phyloP scores from a whole-genome alignment of 2,797 vertebrate genomes.

The Mormyrus proboscirostris region DNA sequence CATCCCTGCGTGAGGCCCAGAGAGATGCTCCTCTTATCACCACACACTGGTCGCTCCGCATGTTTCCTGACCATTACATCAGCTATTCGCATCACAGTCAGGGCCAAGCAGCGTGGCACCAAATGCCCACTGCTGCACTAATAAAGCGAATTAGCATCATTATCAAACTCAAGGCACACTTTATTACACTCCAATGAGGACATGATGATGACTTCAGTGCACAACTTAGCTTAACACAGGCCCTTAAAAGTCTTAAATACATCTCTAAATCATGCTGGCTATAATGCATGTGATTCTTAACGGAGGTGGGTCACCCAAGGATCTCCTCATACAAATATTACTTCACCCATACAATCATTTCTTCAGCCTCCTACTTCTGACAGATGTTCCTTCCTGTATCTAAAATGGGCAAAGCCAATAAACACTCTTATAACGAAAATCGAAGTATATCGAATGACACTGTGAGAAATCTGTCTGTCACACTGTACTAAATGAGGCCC shows the following conservation, averaged over 20 bases:
- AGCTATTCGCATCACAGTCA: not conserved
- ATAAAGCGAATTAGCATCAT: not conserved
- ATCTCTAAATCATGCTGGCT: not conserved
- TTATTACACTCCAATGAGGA: not conserved
- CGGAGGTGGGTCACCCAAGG: not conserved
- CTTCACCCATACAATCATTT: not conserved
- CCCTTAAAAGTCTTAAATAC: not conserved
- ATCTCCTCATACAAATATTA: not conserved
- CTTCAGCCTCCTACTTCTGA: not conserved
- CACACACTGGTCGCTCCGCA: not conserved
- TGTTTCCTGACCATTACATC: conserved; percentile 8
- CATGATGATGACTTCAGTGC: not conserved
- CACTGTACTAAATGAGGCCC: not conserved
- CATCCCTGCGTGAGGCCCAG: conserved; percentile 69
- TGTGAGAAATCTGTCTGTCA: not conserved
- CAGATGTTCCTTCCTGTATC: not conserved
- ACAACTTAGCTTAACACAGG: not conserved
- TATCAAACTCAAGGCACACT: not conserved
- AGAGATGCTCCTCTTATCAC: conserved; percentile 19
- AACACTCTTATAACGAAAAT: not conserved
- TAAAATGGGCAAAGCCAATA: not conserved
- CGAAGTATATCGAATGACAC: not conserved
- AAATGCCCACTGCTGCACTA: not conserved
- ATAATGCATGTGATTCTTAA: not conserved
- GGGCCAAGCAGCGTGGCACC: not conserved